phyloP scores from a whole-genome alignment of 2,797 vertebrate species.

The Linurgus olivaceus region DNA sequence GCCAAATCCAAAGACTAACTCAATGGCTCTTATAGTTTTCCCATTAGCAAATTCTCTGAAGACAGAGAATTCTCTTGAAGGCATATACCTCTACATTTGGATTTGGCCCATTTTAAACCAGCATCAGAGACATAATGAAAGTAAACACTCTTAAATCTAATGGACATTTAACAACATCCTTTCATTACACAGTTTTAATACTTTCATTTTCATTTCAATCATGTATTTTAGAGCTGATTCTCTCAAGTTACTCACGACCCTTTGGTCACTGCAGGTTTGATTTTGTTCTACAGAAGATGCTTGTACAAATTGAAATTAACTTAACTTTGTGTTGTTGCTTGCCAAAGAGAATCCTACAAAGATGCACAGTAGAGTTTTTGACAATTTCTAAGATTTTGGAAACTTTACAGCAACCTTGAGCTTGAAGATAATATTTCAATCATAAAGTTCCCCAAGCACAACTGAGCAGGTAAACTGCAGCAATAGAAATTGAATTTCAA shows the following conservation, averaged over 20 bases:
- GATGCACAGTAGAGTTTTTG: background rate
- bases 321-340: background rate
- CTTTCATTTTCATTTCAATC: constrained; percentile 15
- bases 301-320: background rate
- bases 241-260: background rate
- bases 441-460: background rate
- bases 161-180: background rate
- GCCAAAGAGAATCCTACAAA: background rate
- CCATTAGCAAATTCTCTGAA: background rate
- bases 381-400: background rate
- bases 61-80: background rate
- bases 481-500: background rate
- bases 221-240: background rate
- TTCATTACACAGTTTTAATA: background rate
- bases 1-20: constrained; percentile 13
- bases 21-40: constrained; percentile 13
- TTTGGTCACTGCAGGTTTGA: background rate
- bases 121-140: background rate
- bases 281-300: background rate
- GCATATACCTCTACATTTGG: background rate
- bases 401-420: background rate
- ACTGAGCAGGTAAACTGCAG: background rate
- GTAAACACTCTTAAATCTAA: constrained; percentile 6
- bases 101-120: constrained; percentile 1
- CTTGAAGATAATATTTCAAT: background rate